Evolutionary conservation across 2,113 vertebrate species (phyloP).

Genomic region (Erythrocebus patas): DNA sequence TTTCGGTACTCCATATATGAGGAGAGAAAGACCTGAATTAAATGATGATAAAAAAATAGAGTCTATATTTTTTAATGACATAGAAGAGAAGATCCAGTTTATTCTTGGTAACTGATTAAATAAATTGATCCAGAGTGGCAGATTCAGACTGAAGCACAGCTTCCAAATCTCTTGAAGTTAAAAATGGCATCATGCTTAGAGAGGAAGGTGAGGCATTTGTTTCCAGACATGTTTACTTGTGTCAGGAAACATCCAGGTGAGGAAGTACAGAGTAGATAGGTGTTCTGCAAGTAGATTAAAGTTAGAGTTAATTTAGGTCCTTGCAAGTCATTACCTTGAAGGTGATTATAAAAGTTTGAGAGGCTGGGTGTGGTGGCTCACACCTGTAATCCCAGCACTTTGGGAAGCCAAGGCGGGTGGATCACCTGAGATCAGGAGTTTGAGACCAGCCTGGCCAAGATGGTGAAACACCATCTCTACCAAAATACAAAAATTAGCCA

Average conservation of each 20-base stretch:
- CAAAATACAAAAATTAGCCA: too few relatives aligned
- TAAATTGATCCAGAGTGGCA: background rate
- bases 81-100: background rate
- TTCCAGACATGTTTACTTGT: background rate
- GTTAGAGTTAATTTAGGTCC: background rate
- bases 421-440: too few relatives aligned
- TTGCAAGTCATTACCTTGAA: background rate
- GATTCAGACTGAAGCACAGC: background rate
- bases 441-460: too few relatives aligned
- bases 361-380: background rate
- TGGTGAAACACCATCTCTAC: too few relatives aligned
- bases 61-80: background rate
- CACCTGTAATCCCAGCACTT: too few relatives aligned
- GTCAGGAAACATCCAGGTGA: background rate
- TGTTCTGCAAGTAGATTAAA: background rate
- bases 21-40: background rate
- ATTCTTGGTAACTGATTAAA: background rate
- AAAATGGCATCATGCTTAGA: too few relatives aligned
- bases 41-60: background rate
- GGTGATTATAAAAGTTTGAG: background rate
- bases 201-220: background rate
- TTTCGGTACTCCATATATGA: background rate
- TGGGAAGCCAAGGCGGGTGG: too few relatives aligned
- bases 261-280: background rate
- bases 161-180: background rate